These are phyloP conservation scores for Antigone vipio DNA, from an alignment of 2,113 vertebrate genomes.

Conservation along the genomic window DNA sequence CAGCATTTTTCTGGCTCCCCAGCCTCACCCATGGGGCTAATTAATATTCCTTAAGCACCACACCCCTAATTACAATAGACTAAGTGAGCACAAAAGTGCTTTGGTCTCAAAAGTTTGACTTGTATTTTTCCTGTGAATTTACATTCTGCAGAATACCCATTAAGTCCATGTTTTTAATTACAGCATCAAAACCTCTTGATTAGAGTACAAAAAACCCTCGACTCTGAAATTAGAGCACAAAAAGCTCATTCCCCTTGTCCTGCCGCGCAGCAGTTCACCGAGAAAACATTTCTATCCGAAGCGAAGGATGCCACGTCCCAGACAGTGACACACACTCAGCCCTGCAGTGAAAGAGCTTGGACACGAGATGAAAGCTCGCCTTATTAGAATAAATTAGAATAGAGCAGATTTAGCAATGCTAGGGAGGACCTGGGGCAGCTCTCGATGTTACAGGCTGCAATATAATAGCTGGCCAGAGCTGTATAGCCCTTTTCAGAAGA, in stretches of 20 bases:
- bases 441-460: neutral
- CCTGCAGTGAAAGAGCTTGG: accelerated
- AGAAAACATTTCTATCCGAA: neutral
- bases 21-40: conserved; percentile 4
- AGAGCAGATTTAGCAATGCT: neutral
- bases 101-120: neutral
- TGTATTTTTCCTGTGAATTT: neutral
- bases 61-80: conserved; percentile 38
- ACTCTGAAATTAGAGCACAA: neutral
- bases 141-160: neutral
- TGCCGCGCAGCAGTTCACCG: neutral
- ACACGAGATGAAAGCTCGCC: neutral
- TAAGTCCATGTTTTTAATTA: neutral
- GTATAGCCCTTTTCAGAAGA: neutral
- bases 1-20: conserved; percentile 6
- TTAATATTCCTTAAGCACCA: conserved; percentile 37
- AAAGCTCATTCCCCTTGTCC: neutral
- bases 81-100: neutral
- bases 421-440: neutral
- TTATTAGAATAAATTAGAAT: neutral
- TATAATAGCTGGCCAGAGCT: neutral
- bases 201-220: neutral
- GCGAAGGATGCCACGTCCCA: neutral
- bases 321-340: neutral
- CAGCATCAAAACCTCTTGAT: neutral